Percentiles rank a stretch among this genome's conserved stretches.
Conservation (phyloP, 23 tunicate genomes). For the Trididemnum clinides region DNA sequence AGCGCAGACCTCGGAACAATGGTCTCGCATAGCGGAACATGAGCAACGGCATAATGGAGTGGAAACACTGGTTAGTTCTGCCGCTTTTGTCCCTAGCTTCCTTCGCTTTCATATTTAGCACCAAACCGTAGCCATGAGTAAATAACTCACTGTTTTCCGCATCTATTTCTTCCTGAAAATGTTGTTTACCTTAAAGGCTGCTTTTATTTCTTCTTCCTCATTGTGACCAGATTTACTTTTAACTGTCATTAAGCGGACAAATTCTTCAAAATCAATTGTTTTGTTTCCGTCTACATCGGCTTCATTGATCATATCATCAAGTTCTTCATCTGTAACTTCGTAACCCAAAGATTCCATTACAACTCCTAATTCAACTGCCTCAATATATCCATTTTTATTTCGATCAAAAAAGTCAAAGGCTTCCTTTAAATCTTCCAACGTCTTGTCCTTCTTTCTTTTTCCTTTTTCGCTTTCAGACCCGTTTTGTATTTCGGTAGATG, state of each 20-base stretch:
- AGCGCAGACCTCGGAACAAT: no score
- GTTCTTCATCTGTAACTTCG: slow-evolving; percentile 36
- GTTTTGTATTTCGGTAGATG: no score
- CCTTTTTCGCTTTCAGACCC: no score
- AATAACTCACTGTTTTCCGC: not conserved
- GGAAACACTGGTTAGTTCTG: no score
- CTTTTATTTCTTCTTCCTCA: slow-evolving; percentile 59
- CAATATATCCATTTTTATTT: slow-evolving; percentile 55
- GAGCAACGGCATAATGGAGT: no score
- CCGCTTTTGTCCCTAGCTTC: no score
- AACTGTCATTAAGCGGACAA: slow-evolving; percentile 58
- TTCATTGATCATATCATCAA: slow-evolving; percentile 63
- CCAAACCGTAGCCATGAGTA: not conserved
- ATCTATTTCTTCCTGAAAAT: not conserved
- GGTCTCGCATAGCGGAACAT: no score
- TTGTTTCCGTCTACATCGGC: slow-evolving; percentile 64
- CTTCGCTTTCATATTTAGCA: no score
- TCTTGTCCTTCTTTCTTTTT: no score
- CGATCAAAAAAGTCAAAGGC: slow-evolving; percentile 63
- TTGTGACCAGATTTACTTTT: slow-evolving; percentile 30
- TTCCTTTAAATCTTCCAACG: slow-evolving; percentile 42
- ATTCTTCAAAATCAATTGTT: slow-evolving; percentile 59
- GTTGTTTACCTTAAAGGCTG: slow-evolving; percentile 61
- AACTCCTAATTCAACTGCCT: slow-evolving; percentile 45
- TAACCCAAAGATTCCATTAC: slow-evolving; percentile 62